Evolutionary conservation across 2,888 invertebrate species (phyloP).

Genomic region (Melitaea athalia): DNA sequence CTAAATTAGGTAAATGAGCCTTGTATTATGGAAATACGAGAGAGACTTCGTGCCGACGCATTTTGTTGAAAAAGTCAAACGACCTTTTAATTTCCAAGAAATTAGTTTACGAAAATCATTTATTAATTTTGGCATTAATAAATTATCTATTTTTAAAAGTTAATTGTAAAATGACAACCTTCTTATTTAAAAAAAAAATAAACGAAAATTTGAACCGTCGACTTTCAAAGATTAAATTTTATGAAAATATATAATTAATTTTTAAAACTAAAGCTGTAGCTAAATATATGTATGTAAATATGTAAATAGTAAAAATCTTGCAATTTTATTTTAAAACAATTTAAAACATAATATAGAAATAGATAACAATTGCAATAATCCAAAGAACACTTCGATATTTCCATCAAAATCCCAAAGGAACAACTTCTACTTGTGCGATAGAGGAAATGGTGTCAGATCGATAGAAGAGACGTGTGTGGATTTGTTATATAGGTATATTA

Average conservation of each 20-base stretch:
- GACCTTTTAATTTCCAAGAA: slow-evolving; percentile 17
- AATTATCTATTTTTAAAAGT: too few relatives aligned
- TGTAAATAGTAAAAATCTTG: too few relatives aligned
- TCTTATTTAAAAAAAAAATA: too few relatives aligned
- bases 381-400: slow-evolving; percentile 1
- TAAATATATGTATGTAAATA: too few relatives aligned
- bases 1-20: slow-evolving; percentile 38
- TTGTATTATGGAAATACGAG: slow-evolving; percentile 36
- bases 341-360: not conserved
- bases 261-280: too few relatives aligned
- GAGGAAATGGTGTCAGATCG: not conserved
- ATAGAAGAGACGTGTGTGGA: not conserved
- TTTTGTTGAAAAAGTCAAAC: slow-evolving; percentile 33
- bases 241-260: too few relatives aligned
- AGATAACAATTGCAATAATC: slow-evolving; percentile 1
- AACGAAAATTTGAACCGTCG: too few relatives aligned
- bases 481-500: not conserved
- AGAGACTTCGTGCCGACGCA: slow-evolving; percentile 38
- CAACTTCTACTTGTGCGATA: slow-evolving; percentile 4
- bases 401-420: slow-evolving; percentile 11
- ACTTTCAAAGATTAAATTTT: too few relatives aligned
- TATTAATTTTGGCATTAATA: too few relatives aligned
- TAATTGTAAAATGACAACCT: too few relatives aligned
- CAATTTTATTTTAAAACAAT: not conserved
- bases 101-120: not conserved